phyloP scores from a whole-genome alignment of 2,113 vertebrate genomes.

The Pteropus alecto region DNA sequence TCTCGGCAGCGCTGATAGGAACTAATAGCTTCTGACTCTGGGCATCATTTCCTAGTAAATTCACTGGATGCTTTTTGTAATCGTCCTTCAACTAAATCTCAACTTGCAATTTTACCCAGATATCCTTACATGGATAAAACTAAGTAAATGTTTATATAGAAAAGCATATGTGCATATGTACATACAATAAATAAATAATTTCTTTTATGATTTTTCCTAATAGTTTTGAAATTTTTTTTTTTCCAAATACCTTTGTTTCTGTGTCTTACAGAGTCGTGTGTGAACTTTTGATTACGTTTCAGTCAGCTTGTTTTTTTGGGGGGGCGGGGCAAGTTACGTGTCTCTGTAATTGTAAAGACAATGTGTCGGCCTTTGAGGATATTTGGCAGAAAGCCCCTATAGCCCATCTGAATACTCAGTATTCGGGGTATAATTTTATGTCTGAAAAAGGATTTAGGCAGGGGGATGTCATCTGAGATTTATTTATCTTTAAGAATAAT shows the following conservation, averaged over 20 bases:
- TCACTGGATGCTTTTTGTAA: neutral
- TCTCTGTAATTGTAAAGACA: slow-evolving; percentile 12
- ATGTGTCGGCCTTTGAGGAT: neutral
- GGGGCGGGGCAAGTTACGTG: neutral
- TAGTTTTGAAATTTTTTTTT: slow-evolving; percentile 21
- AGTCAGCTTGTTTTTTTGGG: neutral
- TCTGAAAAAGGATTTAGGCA: slow-evolving; percentile 3
- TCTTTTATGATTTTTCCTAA: neutral
- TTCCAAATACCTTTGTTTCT: neutral
- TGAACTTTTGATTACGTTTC: slow-evolving; percentile 21
- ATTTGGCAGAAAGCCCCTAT: neutral
- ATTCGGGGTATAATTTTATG: slow-evolving; percentile 7
- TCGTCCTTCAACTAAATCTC: neutral
- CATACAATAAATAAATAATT: neutral
- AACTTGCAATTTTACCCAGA: neutral
- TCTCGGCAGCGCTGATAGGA: neutral
- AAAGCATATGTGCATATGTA: neutral
- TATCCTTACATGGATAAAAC: neutral
- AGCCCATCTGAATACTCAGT: neutral
- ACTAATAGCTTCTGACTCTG: neutral
- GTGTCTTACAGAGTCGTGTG: neutral
- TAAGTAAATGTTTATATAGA: neutral
- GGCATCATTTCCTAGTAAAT: neutral
- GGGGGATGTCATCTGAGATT: neutral
- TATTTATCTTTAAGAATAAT: slow-evolving; percentile 2